Evolutionary conservation across 2,888 invertebrate genomes (phyloP).

Genomic region (Slavum lentiscoides): DNA sequence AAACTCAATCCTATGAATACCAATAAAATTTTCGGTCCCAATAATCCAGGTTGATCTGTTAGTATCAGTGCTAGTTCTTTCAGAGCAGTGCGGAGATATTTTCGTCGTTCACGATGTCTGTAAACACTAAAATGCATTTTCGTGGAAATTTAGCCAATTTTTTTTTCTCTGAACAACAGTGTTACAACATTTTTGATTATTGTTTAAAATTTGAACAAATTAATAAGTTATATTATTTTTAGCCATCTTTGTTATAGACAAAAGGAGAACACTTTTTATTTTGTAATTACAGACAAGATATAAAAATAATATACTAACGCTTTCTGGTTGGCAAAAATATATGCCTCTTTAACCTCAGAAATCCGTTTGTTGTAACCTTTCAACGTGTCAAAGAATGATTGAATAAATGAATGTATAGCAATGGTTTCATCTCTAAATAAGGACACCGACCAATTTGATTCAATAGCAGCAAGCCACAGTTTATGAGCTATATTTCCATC

Average conservation of each 20-base stretch:
- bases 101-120: constrained; percentile 91
- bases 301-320: constrained; percentile 64
- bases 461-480: constrained; percentile 89
- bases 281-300: too few relatives aligned
- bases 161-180: background rate
- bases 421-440: constrained; percentile 97
- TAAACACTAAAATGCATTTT: constrained; percentile 65
- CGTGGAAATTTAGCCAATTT: too few relatives aligned
- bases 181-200: background rate
- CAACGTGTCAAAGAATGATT: constrained; percentile 88
- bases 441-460: constrained; percentile 91
- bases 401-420: constrained; percentile 91
- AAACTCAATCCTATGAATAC: constrained; percentile 95
- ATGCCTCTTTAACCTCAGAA: constrained; percentile 94
- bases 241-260: too few relatives aligned
- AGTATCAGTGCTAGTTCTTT: constrained; percentile 93
- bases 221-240: too few relatives aligned
- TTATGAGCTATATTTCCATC: constrained; percentile 66
- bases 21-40: constrained; percentile 95
- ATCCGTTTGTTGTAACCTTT: constrained; percentile 92
- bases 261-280: too few relatives aligned
- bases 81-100: constrained; percentile 91
- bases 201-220: too few relatives aligned
- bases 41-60: constrained; percentile 94
- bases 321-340: constrained; percentile 85